Evolutionary conservation across 2,113 vertebrate species (phyloP).

Genomic region (Rhinolophus sinicus): DNA sequence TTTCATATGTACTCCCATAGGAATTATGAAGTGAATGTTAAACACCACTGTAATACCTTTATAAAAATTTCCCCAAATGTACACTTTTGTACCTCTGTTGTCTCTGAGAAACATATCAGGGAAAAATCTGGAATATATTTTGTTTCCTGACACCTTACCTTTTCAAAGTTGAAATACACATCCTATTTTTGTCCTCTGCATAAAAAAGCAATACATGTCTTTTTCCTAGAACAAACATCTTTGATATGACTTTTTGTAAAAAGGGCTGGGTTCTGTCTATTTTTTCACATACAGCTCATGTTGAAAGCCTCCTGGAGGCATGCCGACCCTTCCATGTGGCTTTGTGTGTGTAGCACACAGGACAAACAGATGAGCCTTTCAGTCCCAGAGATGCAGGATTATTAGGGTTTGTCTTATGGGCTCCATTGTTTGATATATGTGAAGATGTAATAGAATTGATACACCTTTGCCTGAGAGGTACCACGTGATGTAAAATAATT

Average conservation of each 20-base stretch:
- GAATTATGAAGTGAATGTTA: background rate
- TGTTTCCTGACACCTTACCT: background rate
- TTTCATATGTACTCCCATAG: background rate
- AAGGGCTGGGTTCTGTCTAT: conserved; percentile 67
- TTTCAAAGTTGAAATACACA: background rate
- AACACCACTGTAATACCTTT: background rate
- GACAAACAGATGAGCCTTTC: conserved; percentile 69
- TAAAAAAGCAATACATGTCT: conserved; percentile 29
- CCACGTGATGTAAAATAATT: conserved; percentile 20
- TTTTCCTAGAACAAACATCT: conserved; percentile 57
- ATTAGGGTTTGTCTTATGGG: conserved; percentile 74
- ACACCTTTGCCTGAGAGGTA: conserved; percentile 58
- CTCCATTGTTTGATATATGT: conserved; percentile 66
- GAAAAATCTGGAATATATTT: background rate
- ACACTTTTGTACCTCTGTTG: background rate
- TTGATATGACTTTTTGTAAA: conserved; percentile 69
- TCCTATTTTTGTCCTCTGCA: background rate
- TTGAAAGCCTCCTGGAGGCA: conserved; percentile 73
- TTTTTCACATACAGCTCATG: conserved; percentile 74
- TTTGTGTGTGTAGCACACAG: conserved; percentile 64
- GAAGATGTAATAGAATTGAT: conserved; percentile 71
- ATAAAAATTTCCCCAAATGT: background rate
- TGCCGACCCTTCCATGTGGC: conserved; percentile 65
- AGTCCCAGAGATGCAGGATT: background rate
- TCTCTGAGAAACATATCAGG: background rate